A percentile compares a stretch with the other conserved stretches of the same genome.
phyloP scores from a whole-genome alignment of 2,888 invertebrate genomes.

The Embidobia sp. region DNA sequence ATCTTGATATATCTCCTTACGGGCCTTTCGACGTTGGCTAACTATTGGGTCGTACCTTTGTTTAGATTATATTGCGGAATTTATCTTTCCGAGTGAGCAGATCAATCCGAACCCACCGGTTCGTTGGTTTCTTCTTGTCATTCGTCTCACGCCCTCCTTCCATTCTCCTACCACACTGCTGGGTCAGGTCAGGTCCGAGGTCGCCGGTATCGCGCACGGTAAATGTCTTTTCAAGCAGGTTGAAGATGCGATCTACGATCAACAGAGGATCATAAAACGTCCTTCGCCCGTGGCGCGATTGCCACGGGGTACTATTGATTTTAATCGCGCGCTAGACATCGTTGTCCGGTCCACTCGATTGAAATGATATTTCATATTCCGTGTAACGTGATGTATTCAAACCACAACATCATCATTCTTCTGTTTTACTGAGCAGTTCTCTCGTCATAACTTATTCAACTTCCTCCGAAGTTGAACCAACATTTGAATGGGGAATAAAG shows the following conservation, averaged over 20 bases:
- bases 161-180: conserved; percentile 47
- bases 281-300: conserved; percentile 29
- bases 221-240: conserved; percentile 57
- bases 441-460: conserved; percentile 6
- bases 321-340: conserved; percentile 48
- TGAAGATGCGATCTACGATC: conserved; percentile 56
- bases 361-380: conserved; percentile 55
- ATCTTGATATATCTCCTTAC: conserved; percentile 79
- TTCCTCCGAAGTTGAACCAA: no score
- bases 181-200: conserved; percentile 72
- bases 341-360: conserved; percentile 53
- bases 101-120: conserved; percentile 69
- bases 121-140: conserved; percentile 66
- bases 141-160: conserved; percentile 61
- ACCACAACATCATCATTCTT: conserved; percentile 24
- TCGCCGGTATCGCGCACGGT: conserved; percentile 64
- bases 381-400: conserved; percentile 26
- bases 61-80: conserved; percentile 77
- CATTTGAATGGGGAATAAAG: no score
- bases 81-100: conserved; percentile 69
- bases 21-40: conserved; percentile 73
- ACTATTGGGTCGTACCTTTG: conserved; percentile 69
- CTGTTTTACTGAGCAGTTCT: conserved; percentile 12
- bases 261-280: conserved; percentile 55
- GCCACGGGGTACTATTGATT: conserved; percentile 52